Evolutionary conservation across 2,797 vertebrate species (phyloP), one percentile per base, ranked within the genome.

Genomic region (Oophaga sylvatica): DNA sequence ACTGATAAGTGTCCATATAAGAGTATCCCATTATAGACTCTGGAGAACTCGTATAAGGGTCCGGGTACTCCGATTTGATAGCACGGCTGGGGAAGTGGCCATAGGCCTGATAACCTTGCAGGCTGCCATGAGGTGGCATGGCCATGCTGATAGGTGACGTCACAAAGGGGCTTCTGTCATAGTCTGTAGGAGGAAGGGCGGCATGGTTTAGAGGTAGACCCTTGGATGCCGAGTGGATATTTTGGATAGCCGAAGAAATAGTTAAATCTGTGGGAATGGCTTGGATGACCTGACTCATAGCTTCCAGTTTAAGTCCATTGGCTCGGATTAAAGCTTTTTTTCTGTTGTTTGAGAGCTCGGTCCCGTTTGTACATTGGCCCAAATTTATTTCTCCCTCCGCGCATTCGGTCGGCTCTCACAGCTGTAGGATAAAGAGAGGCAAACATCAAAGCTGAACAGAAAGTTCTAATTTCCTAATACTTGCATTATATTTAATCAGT

Each of bases 341-440:
- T 99, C 92, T 99, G 98, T 91, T 99, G 98, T 93, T 99, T 99
- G 83, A 99, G 87, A 63, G 98, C 98, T 81, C 98, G 95, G 94
- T 99, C 98, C 86, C 98, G 95, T 94, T 99, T 99, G 95, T 99
- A 99, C 98, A 99, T 99, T 12, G 98, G 98, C 92, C 98, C 98
- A 35, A 99, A 99, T 92, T 99, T 99, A 94, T 99, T 99, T 87
- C 98, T 95, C 85, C 98, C 98, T 0, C 98, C 98, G 0, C 98
- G 97, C 98, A 99, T 99, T 85, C 98, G 96, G 92, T 99, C 98
- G 0, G 98, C 98, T 89, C 98, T 95, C 85, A 99, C 98, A 78
- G 98, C 98, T 99, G 92, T 86, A 57, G 22, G 12, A 29, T 0
- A 73, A 20, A 13, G 10, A 88, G 19, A 80, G 12, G 15, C 31